Conservation (phyloP, 2,797 vertebrate species). For the Gallinago stenura region DNA sequence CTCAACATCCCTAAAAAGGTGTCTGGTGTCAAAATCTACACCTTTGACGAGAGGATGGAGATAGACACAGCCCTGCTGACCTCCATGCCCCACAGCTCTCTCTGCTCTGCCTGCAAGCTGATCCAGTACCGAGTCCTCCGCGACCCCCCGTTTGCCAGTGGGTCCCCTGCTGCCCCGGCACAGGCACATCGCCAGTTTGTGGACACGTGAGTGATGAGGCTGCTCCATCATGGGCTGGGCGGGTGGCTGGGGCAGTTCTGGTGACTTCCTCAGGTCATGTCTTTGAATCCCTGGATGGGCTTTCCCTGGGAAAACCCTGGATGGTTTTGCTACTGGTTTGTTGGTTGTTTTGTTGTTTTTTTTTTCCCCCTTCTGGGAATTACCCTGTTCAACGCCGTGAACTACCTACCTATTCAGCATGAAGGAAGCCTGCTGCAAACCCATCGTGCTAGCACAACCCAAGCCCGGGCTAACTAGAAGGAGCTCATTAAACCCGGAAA, state of each 20-base stretch:
- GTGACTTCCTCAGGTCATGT: neutral
- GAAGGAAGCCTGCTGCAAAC: neutral
- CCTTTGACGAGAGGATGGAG: conserved; percentile 95
- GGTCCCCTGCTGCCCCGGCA: conserved; percentile 52
- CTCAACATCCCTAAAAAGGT: conserved; percentile 83
- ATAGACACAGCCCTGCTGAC: conserved; percentile 91
- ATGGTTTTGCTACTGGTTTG: neutral
- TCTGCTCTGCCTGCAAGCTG: conserved; percentile 87
- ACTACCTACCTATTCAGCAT: neutral
- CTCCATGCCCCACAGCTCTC: conserved; percentile 82
- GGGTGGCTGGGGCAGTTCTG: neutral
- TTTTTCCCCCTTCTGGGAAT: neutral
- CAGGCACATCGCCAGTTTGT: conserved; percentile 83
- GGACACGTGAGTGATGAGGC: conserved; percentile 83
- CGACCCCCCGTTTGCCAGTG: conserved; percentile 81
- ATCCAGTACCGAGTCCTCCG: conserved; percentile 86
- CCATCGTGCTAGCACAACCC: accelerated
- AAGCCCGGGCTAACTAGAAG: neutral
- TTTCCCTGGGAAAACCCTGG: neutral
- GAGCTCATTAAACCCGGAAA: neutral
- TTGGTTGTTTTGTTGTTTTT: neutral
- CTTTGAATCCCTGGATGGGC: neutral
- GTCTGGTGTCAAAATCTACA: conserved; percentile 87
- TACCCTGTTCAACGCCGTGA: neutral
- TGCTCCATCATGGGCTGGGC: neutral